phyloP scores from a whole-genome alignment of 2,113 vertebrate genomes.

The Pterocles gutturalis region DNA sequence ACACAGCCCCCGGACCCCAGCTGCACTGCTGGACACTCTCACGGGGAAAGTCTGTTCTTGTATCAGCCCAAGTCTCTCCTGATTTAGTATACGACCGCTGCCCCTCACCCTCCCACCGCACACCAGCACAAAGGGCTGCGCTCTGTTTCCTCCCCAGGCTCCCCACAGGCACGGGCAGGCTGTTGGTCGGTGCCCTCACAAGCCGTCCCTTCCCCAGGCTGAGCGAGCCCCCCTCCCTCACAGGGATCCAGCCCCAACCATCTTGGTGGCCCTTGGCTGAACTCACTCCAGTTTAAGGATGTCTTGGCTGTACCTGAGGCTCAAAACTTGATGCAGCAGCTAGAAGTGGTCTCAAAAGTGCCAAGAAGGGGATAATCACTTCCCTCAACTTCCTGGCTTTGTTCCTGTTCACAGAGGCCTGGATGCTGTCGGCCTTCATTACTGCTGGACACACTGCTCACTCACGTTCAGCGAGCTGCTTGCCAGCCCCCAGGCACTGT shows the following conservation, averaged over 20 bases:
- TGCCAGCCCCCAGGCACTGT: fast-evolving
- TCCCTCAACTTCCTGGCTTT: not conserved
- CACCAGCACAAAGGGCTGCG: not conserved
- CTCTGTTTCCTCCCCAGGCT: not conserved
- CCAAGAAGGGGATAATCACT: not conserved
- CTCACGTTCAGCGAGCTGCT: not conserved
- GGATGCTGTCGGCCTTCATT: fast-evolving
- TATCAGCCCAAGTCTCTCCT: not conserved
- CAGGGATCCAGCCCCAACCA: not conserved
- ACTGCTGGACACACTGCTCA: not conserved
- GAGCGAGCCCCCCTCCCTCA: not conserved
- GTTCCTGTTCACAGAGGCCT: not conserved
- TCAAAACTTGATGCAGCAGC: not conserved
- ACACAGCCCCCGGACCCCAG: too few species aligned
- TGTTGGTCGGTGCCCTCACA: not conserved
- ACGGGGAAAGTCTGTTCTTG: not conserved
- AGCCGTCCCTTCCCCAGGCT: not conserved
- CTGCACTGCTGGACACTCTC: not conserved
- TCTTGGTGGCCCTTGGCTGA: not conserved
- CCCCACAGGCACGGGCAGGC: not conserved
- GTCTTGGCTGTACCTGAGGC: not conserved
- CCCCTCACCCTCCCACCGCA: not conserved
- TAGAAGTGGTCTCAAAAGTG: not conserved
- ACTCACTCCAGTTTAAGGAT: not conserved
- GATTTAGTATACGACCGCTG: too few species aligned